A percentile compares a stretch with the other conserved stretches of the same genome.
These are phyloP conservation scores for Calyptomena viridis DNA, from an alignment of 2,113 vertebrate species.

Conservation along the genomic window DNA sequence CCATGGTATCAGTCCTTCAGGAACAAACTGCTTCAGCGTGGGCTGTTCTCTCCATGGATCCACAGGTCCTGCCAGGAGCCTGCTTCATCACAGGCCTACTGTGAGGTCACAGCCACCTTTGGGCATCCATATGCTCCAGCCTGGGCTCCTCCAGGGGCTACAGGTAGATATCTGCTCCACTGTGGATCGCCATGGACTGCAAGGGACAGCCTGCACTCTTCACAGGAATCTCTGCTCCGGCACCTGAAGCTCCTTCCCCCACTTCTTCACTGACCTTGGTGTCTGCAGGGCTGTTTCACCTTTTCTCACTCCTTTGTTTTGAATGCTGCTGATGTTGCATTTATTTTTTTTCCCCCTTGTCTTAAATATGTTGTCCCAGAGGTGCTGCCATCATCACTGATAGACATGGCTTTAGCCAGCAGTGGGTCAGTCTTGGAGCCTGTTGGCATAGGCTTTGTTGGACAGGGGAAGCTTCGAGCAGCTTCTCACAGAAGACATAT, in stretches of 20 bases:
- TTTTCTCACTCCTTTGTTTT: not conserved
- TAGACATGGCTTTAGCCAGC: rapidly evolving
- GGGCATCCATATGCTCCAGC: rapidly evolving
- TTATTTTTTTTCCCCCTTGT: rapidly evolving
- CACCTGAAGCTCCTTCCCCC: not conserved
- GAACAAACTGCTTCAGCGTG: rapidly evolving
- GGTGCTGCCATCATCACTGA: rapidly evolving
- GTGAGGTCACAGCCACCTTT: not conserved
- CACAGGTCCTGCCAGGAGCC: not conserved
- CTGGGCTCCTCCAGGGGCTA: not conserved
- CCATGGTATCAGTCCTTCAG: not conserved
- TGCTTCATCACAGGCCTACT: not conserved
- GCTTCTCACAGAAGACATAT: not conserved
- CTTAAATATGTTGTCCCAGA: not conserved
- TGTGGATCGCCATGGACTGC: not conserved
- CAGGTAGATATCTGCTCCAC: not conserved
- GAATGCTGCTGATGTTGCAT: not conserved
- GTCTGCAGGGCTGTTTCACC: not conserved
- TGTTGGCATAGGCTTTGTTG: rapidly evolving
- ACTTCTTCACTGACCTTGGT: not conserved
- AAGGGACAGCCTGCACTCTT: not conserved
- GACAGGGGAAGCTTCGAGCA: not conserved
- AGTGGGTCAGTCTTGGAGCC: rapidly evolving
- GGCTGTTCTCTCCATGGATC: not conserved
- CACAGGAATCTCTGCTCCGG: not conserved